These are phyloP conservation scores for Chromoteleia sp. DNA, from an alignment of 2,888 invertebrate genomes.

Conservation along the genomic window DNA sequence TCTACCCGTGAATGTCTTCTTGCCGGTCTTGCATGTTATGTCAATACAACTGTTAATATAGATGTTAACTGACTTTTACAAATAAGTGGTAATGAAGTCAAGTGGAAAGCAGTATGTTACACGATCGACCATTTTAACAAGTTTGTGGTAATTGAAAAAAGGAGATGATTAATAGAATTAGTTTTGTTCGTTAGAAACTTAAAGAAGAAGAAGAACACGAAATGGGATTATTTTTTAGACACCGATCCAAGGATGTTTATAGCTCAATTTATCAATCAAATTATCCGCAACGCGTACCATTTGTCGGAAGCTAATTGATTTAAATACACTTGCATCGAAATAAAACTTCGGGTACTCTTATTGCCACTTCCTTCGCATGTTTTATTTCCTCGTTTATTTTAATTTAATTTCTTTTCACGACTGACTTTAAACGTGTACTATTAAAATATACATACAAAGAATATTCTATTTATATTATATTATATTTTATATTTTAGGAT, in stretches of 20 bases:
- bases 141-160: constrained; percentile 61
- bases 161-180: constrained; percentile 43
- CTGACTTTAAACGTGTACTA: too few relatives aligned
- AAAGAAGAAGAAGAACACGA: constrained; percentile 8
- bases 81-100: constrained; percentile 66
- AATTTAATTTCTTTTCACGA: too few relatives aligned
- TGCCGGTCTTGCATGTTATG: constrained; percentile 52
- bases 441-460: too few relatives aligned
- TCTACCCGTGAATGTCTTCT: constrained; percentile 46
- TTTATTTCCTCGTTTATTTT: too few relatives aligned
- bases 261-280: constrained; percentile 11
- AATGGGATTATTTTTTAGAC: constrained; percentile 35
- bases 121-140: constrained; percentile 55
- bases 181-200: constrained; percentile 58
- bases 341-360: background rate
- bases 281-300: background rate
- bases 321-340: background rate
- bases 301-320: constrained; percentile 14
- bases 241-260: constrained; percentile 7
- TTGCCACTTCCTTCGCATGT: background rate
- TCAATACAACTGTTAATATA: constrained; percentile 65
- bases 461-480: too few relatives aligned
- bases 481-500: too few relatives aligned
- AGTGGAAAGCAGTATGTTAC: constrained; percentile 52
- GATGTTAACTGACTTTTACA: constrained; percentile 67